These are phyloP conservation scores for Heterohyrax brucei DNA, from an alignment of 2,797 vertebrate species.

Conservation along the genomic window DNA sequence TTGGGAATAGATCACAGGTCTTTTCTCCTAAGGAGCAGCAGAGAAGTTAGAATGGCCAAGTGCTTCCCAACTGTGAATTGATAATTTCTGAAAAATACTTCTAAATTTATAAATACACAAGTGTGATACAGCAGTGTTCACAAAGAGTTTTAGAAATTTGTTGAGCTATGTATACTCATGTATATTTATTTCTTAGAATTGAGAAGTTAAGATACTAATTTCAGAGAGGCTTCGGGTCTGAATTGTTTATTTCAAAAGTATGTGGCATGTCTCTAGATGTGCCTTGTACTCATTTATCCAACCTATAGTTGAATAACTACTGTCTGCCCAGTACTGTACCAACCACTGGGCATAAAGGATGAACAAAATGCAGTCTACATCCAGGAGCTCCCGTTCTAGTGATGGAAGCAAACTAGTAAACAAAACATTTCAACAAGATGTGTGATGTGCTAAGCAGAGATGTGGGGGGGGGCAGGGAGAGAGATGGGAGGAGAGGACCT, in stretches of 20 bases:
- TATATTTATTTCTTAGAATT: slow-evolving; percentile 48
- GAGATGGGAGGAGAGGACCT: background rate
- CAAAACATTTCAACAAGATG: background rate
- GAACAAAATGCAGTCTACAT: background rate
- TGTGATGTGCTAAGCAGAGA: background rate
- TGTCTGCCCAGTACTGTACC: background rate
- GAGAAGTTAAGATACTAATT: background rate
- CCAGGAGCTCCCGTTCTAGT: background rate
- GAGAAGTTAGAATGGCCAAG: background rate
- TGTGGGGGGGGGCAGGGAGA: background rate
- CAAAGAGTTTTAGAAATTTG: slow-evolving; percentile 42
- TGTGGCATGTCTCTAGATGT: slow-evolving; percentile 30
- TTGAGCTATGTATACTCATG: background rate
- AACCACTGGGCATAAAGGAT: slow-evolving; percentile 43
- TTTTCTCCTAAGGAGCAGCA: background rate
- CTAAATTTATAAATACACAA: slow-evolving; percentile 8
- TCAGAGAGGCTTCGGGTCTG: background rate
- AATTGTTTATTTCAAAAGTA: slow-evolving; percentile 50
- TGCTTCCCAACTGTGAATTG: background rate
- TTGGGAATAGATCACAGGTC: background rate
- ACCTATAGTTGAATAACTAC: slow-evolving; percentile 35
- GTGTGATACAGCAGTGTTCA: slow-evolving; percentile 1
- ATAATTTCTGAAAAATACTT: too few relatives aligned
- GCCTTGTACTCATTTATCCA: slow-evolving; percentile 22
- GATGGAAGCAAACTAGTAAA: slow-evolving; percentile 3